Base-by-base conservation (phyloP, 2,888 invertebrate genomes). In the Macrosoma leucophasiata region DNA sequence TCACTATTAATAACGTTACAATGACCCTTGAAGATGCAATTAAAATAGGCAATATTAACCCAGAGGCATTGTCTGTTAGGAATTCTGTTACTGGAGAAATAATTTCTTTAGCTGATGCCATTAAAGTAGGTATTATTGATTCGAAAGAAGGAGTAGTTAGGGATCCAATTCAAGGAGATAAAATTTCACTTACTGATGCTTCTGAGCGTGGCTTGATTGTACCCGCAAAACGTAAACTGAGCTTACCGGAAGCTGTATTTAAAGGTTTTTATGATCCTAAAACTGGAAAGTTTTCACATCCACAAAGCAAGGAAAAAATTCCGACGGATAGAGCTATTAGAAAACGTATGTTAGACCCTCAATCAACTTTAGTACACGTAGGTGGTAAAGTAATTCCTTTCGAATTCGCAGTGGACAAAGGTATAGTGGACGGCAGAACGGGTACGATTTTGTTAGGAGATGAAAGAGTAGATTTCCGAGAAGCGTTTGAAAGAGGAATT, bases 261-360 rank as follows among this genome's bases (percentile, higher is more conserved):
- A 92, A 93, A 73, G 95, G 95, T n/a, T 89, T 93, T 43, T 96
- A 95, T 59, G 94, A 97, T 79, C 91, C 93, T 0, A 88, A 89
- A 52, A 90, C 92, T 18, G 95, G 96, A 26, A 90, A 92, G 58
- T 93, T 95, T 59, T 90, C 90, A 19, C 92, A 92, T 63, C 91
- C 93, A 2, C 87, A 89, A 54, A 91, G 90, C n/a, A 90, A 90
- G 52, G 92, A 93, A 66, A 90, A 91, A 62, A 73, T 95, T 41
- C 89, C 91, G 46, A 91, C 94, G 30, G 91, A 94, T 70, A 89
- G 91, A 52, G 96, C 96, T 33, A 91, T 96, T 58, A 90, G 90
- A 59, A 89, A 91, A 58, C 94, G 94, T 41, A 89, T 94, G 54
- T 88, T 96, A 56, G 95, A 96, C 73, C 89, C 92, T 28, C 90